Evolutionary conservation across 1,140 invertebrate species (phyloP).

Genomic region (Drosophila aff.): DNA sequence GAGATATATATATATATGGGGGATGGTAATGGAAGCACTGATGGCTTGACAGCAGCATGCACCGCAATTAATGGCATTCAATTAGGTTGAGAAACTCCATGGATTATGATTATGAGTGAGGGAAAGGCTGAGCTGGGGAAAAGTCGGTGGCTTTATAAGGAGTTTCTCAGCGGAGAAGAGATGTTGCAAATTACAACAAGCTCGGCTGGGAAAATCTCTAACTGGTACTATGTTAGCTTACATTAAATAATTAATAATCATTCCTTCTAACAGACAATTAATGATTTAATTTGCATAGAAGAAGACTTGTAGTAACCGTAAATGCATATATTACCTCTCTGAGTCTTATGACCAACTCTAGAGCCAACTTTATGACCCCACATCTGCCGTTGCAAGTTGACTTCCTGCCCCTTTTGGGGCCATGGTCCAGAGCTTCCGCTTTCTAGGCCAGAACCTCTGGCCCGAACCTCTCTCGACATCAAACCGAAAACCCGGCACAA

Average conservation of each 20-base stretch:
- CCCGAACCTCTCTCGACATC: background rate
- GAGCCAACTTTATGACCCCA: background rate
- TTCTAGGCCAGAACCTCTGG: constrained; percentile 50
- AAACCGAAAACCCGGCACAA: background rate
- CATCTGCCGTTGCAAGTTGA: constrained; percentile 13
- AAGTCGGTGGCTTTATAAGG: background rate
- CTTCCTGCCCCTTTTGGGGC: constrained; percentile 22
- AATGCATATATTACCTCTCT: no score
- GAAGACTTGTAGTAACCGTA: background rate
- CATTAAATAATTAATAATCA: background rate
- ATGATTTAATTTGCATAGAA: background rate
- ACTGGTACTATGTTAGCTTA: background rate
- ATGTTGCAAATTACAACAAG: background rate
- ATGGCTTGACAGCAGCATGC: constrained; percentile 43
- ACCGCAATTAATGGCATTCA: constrained; percentile 53
- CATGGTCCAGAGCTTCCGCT: constrained; percentile 56
- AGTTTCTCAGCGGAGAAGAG: background rate
- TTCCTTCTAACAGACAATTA: background rate
- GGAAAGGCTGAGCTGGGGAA: background rate
- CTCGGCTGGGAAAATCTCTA: background rate
- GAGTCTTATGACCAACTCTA: background rate
- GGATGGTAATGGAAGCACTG: constrained; percentile 23
- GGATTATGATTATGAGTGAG: constrained; percentile 24
- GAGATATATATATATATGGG: background rate
- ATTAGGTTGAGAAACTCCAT: constrained; percentile 32